Evolutionary conservation across 53 echinoderm and acorn worm species (phyloP), one percentile per base, ranked within the genome.

Genomic region (Zoroaster sp.): DNA sequence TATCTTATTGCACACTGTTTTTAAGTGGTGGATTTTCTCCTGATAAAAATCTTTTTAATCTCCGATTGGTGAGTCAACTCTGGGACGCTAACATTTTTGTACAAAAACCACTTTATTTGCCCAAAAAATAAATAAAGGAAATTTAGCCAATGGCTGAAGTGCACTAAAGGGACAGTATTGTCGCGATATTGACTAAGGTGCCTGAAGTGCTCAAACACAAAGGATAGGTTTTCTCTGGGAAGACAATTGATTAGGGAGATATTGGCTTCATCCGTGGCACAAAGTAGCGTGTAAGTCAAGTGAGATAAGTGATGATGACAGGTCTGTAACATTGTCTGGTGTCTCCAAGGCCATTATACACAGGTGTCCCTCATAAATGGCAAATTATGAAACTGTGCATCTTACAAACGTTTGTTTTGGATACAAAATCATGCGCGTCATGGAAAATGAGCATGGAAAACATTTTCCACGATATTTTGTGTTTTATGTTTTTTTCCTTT

Each of bases 1-100:
- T 28, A 9, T 7, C 59, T 59, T 28, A 23, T n/a, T 55, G 9
- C 23, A 28, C 28, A 25, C 59, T 59, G 28, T 45, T 32, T 40
- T 28, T 5, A 45, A 82, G 82, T 82, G 82, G 66, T 13, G 30
- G 67, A 82, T 82, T 82, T 44, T 43, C 66, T 32, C 51, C 55
- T 43, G 82, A 82, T 82, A 4, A 66, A 78, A 82, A 67, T 68
- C 82, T 67, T 33, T 17, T 67, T 82, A 66, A 67, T 82, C 82
- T 66, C 68, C 65, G 28, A 44, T 82, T 41, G 42, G 67, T 67
- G 82, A 82, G 67, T 67, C 66, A 82, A 82, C 65, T 82, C 68
- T 41, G 66, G 68, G 82, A 43, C 82, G 11, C 38, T 40, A 4
- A 23, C 34, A 77, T 47, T 47, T 5, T 3, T 32, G 77, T 5